These are phyloP conservation scores for Montipora cactus DNA, from an alignment of 64 coral and sea anemone species.

Conservation along the genomic window DNA sequence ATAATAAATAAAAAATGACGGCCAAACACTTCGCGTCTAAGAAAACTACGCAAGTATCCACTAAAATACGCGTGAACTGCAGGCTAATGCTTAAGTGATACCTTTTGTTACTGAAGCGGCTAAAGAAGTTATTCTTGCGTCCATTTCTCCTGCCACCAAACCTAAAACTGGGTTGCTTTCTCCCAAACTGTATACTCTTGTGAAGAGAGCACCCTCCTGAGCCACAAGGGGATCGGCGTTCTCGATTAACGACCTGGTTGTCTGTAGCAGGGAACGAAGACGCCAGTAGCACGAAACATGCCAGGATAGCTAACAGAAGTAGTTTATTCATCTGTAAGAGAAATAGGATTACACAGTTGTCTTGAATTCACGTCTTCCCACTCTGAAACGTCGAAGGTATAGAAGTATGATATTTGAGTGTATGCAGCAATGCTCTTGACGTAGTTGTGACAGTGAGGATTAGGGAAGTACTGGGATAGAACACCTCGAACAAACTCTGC, in stretches of 20 bases:
- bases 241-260: not conserved
- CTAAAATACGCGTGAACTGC: no score
- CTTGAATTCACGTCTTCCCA: no score
- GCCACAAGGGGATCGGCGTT: constrained; percentile 10
- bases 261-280: not conserved
- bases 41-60: no score
- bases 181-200: not conserved
- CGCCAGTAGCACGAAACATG: constrained; percentile 8
- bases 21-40: no score
- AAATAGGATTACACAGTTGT: not conserved
- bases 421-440: no score
- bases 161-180: not conserved
- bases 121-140: not conserved
- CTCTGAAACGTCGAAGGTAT: no score
- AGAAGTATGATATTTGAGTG: no score
- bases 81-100: not conserved
- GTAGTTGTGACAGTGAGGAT: no score
- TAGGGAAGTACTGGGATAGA: no score
- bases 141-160: not conserved
- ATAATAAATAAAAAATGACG: no score
- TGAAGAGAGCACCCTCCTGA: not conserved
- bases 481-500: no score
- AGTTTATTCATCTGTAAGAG: constrained; percentile 29
- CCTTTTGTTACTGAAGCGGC: not conserved
- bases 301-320: not conserved